Evolutionary conservation across 2,888 invertebrate genomes (phyloP).

Genomic region (Rhingia rostrata): DNA sequence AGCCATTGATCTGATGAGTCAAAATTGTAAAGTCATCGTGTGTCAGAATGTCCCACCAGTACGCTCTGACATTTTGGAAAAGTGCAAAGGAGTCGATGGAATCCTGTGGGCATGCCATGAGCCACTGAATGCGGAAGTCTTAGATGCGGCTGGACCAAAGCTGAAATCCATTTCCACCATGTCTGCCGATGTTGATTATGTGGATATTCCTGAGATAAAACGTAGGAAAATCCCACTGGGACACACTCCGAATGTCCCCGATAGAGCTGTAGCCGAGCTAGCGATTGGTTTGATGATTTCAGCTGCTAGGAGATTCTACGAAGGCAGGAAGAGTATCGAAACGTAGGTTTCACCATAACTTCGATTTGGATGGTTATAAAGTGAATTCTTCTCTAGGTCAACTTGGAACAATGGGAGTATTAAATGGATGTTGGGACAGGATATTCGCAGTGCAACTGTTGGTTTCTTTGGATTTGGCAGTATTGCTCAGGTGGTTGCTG

Average conservation of each 20-base stretch:
- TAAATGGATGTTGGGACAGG: conserved; percentile 91
- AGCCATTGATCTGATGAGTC: conserved; percentile 87
- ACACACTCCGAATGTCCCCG: conserved; percentile 90
- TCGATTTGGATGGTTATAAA: conserved; percentile 43
- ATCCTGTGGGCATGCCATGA: conserved; percentile 80
- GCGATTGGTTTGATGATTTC: conserved; percentile 90
- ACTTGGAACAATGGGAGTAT: conserved; percentile 88
- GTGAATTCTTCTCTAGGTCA: conserved; percentile 81
- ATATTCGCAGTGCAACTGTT: conserved; percentile 90
- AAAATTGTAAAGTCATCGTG: conserved; percentile 80
- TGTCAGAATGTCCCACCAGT: conserved; percentile 78
- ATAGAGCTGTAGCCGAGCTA: conserved; percentile 91
- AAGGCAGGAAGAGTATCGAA: conserved; percentile 87
- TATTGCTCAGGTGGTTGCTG: conserved; percentile 89
- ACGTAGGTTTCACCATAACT: conserved; percentile 80
- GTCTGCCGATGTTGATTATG: conserved; percentile 94
- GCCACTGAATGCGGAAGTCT: conserved; percentile 79
- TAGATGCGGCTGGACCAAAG: conserved; percentile 84
- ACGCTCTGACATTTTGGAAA: conserved; percentile 79
- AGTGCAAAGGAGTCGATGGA: conserved; percentile 80
- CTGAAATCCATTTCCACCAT: conserved; percentile 91
- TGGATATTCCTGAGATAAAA: conserved; percentile 89
- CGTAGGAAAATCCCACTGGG: conserved; percentile 89
- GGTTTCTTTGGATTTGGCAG: conserved; percentile 93
- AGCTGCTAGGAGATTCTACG: conserved; percentile 90